Evolutionary conservation across 2,113 vertebrate species (phyloP), one percentile per base, ranked within the genome.

Genomic region (Phylloscopus trochilus): DNA sequence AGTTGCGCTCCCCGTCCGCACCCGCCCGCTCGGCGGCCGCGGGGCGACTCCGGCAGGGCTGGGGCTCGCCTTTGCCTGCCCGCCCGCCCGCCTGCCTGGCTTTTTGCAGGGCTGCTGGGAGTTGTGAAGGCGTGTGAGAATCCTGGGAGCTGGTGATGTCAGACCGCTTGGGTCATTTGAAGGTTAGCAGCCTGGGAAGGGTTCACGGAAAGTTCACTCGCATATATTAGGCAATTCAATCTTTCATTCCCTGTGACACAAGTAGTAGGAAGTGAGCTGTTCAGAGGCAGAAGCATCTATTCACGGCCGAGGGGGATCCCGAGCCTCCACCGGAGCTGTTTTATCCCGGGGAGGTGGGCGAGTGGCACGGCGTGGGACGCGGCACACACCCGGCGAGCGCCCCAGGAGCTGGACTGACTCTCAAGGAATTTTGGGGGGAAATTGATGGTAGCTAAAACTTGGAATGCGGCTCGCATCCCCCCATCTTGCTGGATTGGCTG

Each of bases 141-240:
- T 97, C 96, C 97, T 98, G 96, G 98, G 98, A 98, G 98, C 96
- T 98, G 98, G 98, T 99, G 99, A 99, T 99, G 99, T 99, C 99
- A 99, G 98, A 98, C 97, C 83, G 96, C 98, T 98, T 98, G 99
- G 99, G 99, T 99, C 99, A 99, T 99, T 98, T 99, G 99, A 99
- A 99, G 99, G 99, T 99, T 99, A 99, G 99, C 99, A 98, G 99
- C 99, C 98, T 98, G 98, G 97, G 98, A 98, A 98, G 98, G 99
- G 99, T 99, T 99, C 99, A 99, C 96, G 70, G 98, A 99, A 98
- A 99, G 99, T 99, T 99, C 99, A 99, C 98, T 97, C 98, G 99
- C 99, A 99, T 99, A 99, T 98, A 99, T 99, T 99, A 99, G 98
- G 98, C 98, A 98, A 99, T 99, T 98, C 99, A 99, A 99, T 99